Evolutionary conservation across 2,888 invertebrate genomes (phyloP), one percentile per base, ranked within the genome.

Genomic region (Diploptera punctata): DNA sequence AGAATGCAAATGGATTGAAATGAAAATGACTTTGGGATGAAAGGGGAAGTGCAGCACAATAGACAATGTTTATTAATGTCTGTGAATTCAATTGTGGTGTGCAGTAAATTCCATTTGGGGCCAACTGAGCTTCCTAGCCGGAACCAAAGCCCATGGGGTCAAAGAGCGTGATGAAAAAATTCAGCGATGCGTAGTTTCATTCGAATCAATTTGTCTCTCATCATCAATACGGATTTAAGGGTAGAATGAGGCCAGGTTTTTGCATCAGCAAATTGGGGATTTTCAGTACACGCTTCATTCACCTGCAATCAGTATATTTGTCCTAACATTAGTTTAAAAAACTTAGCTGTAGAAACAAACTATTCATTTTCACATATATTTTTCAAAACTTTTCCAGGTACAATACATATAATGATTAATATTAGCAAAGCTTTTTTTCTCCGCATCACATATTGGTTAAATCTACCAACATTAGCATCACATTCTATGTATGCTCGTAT

Each of bases 41-140:
- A 65, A n/a, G 19, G 44, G 65, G 26, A 43, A 24, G 26, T 24
- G 5, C 21, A 65, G 44, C 24, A 65, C 65, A 65, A 65, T 47
- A 47, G 44, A 47, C 65, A 65, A 65, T 65, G 65, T 65, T 65
- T 65, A 65, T 65, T 47, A 65, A 47, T 65, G 65, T 62, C 26
- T 47, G 47, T 29, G 65, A 65, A 44, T 65, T 65, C 65, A 65
- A 65, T 65, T 65, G 57, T 57, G 57, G 57, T 57, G 13, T 21
- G 24, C 21, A 10, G 9, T 13, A 60, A 60, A 31, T 31, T 16
- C 31, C 29, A 60, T 31, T 31, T 60, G 4, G 60, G 31, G 18
- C 5, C 18, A n/a, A 24, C n/a, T n/a, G 5, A 31, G 3, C 9
- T 31, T n/a, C 7, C 31, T 31, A 60, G 18, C n/a, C n/a, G 29